phyloP scores from a whole-genome alignment of 2,888 invertebrate species.

The Ichneumoninae sp. region DNA sequence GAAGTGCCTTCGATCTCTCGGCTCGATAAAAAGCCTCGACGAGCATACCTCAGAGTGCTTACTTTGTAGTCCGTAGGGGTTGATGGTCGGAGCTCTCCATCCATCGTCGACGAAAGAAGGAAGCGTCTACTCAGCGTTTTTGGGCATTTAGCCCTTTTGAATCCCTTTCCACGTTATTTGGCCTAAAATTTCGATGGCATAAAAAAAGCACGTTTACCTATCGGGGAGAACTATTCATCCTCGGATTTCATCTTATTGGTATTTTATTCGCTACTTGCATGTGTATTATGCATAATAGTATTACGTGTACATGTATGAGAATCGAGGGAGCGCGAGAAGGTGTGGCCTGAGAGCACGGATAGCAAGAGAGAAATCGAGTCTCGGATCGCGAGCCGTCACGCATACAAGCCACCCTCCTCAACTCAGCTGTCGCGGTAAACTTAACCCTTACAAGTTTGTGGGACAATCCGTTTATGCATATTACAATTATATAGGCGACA shows the following conservation, averaged over 20 bases:
- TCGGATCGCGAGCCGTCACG: slow-evolving; percentile 9
- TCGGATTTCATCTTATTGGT: slow-evolving; percentile 9
- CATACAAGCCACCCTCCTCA: slow-evolving; percentile 18
- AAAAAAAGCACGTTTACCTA: slow-evolving; percentile 2
- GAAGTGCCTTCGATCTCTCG: slow-evolving; percentile 22
- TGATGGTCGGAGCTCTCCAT: slow-evolving; percentile 5
- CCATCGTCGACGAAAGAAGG: not conserved
- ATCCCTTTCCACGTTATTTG: not conserved
- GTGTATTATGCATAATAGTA: slow-evolving; percentile 39
- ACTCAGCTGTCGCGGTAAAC: slow-evolving; percentile 79
- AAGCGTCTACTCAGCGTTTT: slow-evolving; percentile 20
- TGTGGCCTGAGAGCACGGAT: slow-evolving; percentile 9
- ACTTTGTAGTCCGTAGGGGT: slow-evolving; percentile 11
- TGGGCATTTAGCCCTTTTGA: not conserved
- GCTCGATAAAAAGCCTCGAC: not conserved
- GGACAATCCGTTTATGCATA: slow-evolving; percentile 84
- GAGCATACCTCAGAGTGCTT: slow-evolving; percentile 8
- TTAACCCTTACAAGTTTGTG: slow-evolving; percentile 84
- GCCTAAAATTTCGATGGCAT: slow-evolving; percentile 5
- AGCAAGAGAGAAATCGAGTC: slow-evolving; percentile 17
- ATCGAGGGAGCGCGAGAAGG: slow-evolving; percentile 14
- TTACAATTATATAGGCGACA: slow-evolving; percentile 78
- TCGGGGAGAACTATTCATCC: not conserved
- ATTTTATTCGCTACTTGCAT: slow-evolving; percentile 29
- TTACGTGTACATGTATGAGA: slow-evolving; percentile 32